Evolutionary conservation across 2,888 invertebrate species (phyloP).

Genomic region (Thalpophila matura): DNA sequence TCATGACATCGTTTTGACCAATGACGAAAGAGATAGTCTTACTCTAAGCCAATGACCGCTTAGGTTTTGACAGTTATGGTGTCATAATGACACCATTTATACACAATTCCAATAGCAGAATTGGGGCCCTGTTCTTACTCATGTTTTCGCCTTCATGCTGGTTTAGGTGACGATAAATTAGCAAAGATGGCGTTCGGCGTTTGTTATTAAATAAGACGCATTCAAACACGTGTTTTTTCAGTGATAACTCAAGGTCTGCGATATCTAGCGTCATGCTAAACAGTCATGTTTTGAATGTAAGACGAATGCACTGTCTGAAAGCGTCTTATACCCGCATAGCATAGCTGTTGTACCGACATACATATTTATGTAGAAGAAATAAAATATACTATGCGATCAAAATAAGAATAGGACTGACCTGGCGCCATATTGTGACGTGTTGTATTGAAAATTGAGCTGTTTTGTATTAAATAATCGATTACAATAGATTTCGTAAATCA

Average conservation of each 20-base stretch:
- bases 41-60: no score
- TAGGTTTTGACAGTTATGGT: no score
- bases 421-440: no score
- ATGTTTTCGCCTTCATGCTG: conserved; percentile 65
- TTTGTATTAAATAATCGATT: no score
- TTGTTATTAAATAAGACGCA: conserved; percentile 54
- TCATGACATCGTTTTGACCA: no score
- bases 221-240: conserved; percentile 36
- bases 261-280: not conserved
- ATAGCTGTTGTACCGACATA: conserved; percentile 62
- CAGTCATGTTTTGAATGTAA: conserved; percentile 12
- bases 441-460: no score
- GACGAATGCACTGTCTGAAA: conserved; percentile 19
- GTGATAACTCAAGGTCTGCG: not conserved
- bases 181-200: conserved; percentile 69
- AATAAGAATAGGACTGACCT: no score
- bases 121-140: conserved; percentile 44
- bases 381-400: no score
- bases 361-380: conserved; percentile 61
- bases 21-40: no score
- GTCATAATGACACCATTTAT: no score
- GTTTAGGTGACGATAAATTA: conserved; percentile 72
- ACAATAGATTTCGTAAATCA: no score
- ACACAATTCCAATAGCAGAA: no score
- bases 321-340: conserved; percentile 40